A percentile compares a stretch with the other conserved stretches of the same genome.
These are phyloP conservation scores for Erynnis tages DNA, from an alignment of 2,888 invertebrate genomes.

Conservation along the genomic window DNA sequence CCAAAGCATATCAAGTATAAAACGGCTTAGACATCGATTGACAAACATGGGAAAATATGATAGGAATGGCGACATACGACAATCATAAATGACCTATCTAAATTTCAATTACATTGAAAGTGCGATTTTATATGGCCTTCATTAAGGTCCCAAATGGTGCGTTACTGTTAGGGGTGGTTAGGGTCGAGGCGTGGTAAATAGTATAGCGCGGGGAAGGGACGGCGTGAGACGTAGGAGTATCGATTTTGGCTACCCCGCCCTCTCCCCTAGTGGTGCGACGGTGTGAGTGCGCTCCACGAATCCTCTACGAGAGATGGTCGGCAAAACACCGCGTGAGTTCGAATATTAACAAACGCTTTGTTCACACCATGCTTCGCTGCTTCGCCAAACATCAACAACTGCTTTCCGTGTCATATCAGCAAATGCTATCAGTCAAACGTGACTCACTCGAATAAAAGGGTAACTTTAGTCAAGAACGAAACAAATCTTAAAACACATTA, in stretches of 20 bases:
- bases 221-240: slow-evolving; percentile 74
- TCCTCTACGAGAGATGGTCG: slow-evolving; percentile 59
- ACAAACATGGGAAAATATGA: slow-evolving; percentile 49
- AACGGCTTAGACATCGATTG: slow-evolving; percentile 26
- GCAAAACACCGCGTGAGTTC: slow-evolving; percentile 50
- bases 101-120: slow-evolving; percentile 44
- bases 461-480: neutral
- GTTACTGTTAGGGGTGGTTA: slow-evolving; percentile 75
- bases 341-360: slow-evolving; percentile 66
- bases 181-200: slow-evolving; percentile 62
- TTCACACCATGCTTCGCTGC: slow-evolving; percentile 41
- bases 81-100: slow-evolving; percentile 40
- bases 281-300: slow-evolving; percentile 73
- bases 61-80: slow-evolving; percentile 40
- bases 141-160: slow-evolving; percentile 71
- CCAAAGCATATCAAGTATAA: neutral
- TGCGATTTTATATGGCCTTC: slow-evolving; percentile 61
- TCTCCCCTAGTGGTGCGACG: slow-evolving; percentile 71
- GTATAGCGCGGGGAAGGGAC: slow-evolving; percentile 59
- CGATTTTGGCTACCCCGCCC: slow-evolving; percentile 78
- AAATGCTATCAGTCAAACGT: slow-evolving; percentile 2
- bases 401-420: slow-evolving; percentile 10
- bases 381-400: slow-evolving; percentile 19
- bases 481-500: neutral
- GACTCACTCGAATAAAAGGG: slow-evolving; percentile 6